Evolutionary conservation across 1,140 invertebrate genomes (phyloP), one percentile per base, ranked within the genome.

Genomic region (Lordiphosa stackelbergi): DNA sequence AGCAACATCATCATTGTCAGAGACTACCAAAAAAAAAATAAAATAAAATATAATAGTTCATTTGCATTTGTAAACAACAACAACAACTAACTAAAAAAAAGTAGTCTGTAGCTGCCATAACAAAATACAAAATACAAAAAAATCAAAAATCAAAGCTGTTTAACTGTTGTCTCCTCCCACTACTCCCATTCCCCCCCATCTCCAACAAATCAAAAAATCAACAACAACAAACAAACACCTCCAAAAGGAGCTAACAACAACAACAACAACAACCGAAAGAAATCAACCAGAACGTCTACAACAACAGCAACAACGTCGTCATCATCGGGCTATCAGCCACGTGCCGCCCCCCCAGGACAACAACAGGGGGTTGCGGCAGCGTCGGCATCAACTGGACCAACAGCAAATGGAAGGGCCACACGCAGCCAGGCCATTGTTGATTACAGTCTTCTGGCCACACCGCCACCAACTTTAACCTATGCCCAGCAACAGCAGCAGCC

Each of bases 1-100:
- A 83, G 77, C 77, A 83, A 84, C 77, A 83, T 83, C 77, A 83
- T 84, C 77, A 83, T 83, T 84, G 73, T 83, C 73, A 83, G 69
- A 73, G 69, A 84, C 73, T 70, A 64, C 49, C 43, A 52, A 57
- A 64, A 59, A 38, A 58, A 59, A 45, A 31, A 34, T 40, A 63
- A 40, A 43, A 45, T 37, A 56, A 66, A 48, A 13, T n/a, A n/a
- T n/a, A n/a, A n/a, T 9, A 53, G 52, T 13, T 38, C 40, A 40
- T 28, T 40, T 36, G 22, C 51, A 40, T 38, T 38, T 28, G 40
- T 36, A n/a, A 53, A 54, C 52, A 38, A 59, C 52, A 54, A 49
- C 36, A 62, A 69, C 46, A 79, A 71, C 77, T 48, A 77, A 79
- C 77, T 83, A 71, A 55, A 31, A 55, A 31, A 31, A 72, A 77